A percentile compares a stretch with the other conserved stretches of the same genome.
phyloP scores from a whole-genome alignment of 2,888 invertebrate genomes.

The Cephus sareptanus region DNA sequence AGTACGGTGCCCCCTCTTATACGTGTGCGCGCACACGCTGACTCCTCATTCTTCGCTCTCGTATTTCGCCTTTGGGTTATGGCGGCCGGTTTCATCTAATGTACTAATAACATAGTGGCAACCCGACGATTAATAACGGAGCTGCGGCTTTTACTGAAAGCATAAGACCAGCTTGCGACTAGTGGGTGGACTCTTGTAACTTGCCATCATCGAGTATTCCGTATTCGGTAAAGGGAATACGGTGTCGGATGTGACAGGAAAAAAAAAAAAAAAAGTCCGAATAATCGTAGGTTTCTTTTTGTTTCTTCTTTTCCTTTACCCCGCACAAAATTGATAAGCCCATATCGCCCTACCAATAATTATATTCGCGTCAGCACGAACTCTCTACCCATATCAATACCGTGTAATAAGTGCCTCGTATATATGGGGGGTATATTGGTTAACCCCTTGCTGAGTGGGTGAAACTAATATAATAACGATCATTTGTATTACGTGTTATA shows the following conservation, averaged over 20 bases:
- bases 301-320: neutral
- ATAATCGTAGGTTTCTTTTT: neutral
- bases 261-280: neutral
- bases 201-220: neutral
- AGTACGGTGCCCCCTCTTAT: too few species aligned
- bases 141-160: constrained; percentile 8
- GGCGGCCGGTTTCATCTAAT: constrained; percentile 62
- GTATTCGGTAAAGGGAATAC: neutral
- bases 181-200: constrained; percentile 44
- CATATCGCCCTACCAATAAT: neutral
- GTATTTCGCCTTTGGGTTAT: constrained; percentile 41
- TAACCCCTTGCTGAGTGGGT: constrained; percentile 29
- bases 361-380: neutral
- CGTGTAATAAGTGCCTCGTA: constrained; percentile 24
- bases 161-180: constrained; percentile 19
- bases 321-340: neutral
- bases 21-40: neutral
- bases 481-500: constrained; percentile 25
- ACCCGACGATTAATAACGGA: constrained; percentile 62
- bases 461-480: constrained; percentile 30
- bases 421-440: constrained; percentile 30
- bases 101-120: constrained; percentile 64
- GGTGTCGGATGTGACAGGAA: neutral
- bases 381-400: neutral
- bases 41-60: neutral